These are phyloP conservation scores for Limenitis camilla DNA, from an alignment of 2,888 invertebrate species.

Conservation along the genomic window DNA sequence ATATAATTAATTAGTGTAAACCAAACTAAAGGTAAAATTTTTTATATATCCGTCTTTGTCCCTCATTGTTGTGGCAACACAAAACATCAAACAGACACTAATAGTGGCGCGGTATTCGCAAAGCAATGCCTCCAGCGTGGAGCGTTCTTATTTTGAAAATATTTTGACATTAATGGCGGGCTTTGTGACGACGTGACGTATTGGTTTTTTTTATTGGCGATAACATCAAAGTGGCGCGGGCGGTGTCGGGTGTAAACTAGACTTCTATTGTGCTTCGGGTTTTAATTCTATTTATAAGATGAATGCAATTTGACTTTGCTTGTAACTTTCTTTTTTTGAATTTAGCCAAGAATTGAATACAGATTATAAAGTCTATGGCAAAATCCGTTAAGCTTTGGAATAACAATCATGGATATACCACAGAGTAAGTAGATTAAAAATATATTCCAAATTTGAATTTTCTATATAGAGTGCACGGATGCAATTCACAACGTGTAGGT, in stretches of 20 bases:
- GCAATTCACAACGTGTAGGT: too few species aligned
- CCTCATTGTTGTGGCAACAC: background rate
- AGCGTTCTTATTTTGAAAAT: slow-evolving; percentile 61
- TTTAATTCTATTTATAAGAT: slow-evolving; percentile 16
- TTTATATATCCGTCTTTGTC: background rate
- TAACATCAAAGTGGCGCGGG: slow-evolving; percentile 31
- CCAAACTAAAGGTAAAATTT: background rate
- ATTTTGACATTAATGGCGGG: slow-evolving; percentile 70
- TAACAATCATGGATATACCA: too few species aligned
- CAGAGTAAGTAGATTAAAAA: too few species aligned
- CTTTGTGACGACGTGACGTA: slow-evolving; percentile 55
- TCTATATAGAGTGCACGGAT: too few species aligned
- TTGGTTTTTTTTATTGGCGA: slow-evolving; percentile 36
- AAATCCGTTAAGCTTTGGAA: too few species aligned
- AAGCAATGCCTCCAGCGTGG: slow-evolving; percentile 53
- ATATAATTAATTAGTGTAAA: too few species aligned
- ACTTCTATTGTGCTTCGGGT: slow-evolving; percentile 10
- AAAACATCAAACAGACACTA: slow-evolving; percentile 5
- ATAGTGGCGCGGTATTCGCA: slow-evolving; percentile 40
- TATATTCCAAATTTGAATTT: too few species aligned
- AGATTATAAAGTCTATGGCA: too few species aligned
- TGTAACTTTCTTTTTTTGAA: slow-evolving; percentile 3
- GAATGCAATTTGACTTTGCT: slow-evolving; percentile 8
- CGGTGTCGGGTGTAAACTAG: slow-evolving; percentile 23
- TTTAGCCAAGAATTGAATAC: background rate